phyloP scores from a whole-genome alignment of 30 jellyfish, hydroid and myxozoan species.

The Aurelia sp. region DNA sequence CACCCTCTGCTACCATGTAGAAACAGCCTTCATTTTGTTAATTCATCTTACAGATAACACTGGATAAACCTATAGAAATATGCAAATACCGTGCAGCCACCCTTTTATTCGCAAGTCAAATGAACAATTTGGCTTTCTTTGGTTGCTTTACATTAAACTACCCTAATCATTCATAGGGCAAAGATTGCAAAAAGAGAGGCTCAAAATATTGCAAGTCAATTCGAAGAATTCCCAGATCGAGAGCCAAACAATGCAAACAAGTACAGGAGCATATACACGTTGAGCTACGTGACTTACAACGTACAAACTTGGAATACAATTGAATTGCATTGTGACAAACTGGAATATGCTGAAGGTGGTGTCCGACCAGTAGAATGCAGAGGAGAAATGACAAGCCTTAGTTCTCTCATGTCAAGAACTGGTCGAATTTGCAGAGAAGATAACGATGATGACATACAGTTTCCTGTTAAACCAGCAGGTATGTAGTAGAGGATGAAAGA shows the following conservation, averaged over 20 bases:
- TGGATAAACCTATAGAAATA: too few relatives aligned
- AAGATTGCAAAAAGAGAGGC: constrained; percentile 39
- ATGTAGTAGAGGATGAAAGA: too few relatives aligned
- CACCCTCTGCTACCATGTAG: too few relatives aligned
- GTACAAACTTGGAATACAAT: constrained; percentile 23
- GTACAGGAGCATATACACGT: constrained; percentile 10
- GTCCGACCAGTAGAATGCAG: constrained; percentile 29
- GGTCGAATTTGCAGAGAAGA: constrained; percentile 10
- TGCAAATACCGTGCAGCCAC: too few relatives aligned
- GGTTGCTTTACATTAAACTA: too few relatives aligned
- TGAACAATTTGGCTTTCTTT: too few relatives aligned
- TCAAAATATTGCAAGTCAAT: constrained; percentile 25
- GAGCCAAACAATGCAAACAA: not conserved
- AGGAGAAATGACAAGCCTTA: constrained; percentile 28
- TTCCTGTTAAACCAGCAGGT: constrained; percentile 1
- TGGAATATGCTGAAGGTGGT: constrained; percentile 39
- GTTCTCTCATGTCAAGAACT: constrained; percentile 27
- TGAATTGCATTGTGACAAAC: constrained; percentile 18
- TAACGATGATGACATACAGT: not conserved
- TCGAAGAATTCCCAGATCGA: constrained; percentile 8
- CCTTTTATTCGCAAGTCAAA: too few relatives aligned
- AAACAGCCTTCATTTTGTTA: too few relatives aligned
- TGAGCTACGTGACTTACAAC: constrained; percentile 24
- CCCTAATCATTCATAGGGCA: constrained; percentile 10
- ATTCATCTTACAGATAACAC: too few relatives aligned